Percentiles rank a stretch among this genome's conserved stretches.
Evolutionary conservation across 2,113 vertebrate genomes (phyloP).

Genomic region (Rhinichthys klamathensis): DNA sequence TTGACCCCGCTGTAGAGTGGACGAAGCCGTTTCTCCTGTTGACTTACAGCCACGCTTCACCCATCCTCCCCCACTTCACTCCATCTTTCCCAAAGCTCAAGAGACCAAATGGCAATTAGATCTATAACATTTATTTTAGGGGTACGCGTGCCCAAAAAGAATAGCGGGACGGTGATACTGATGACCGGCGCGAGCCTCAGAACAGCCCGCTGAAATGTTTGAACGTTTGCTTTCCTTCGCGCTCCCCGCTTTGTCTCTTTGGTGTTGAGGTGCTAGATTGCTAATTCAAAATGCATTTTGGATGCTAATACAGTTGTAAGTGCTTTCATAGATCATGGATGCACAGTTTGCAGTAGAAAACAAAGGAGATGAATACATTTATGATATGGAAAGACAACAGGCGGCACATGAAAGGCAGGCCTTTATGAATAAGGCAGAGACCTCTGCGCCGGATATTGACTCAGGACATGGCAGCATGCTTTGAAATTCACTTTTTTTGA

Average conservation of each 20-base stretch:
- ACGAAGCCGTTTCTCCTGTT: conserved; percentile 72
- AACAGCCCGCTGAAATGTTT: neutral
- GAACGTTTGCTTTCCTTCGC: neutral
- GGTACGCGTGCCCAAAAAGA: conserved; percentile 58
- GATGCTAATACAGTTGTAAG: conserved; percentile 44
- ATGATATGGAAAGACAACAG: conserved; percentile 76
- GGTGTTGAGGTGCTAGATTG: conserved; percentile 18
- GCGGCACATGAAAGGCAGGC: conserved; percentile 60
- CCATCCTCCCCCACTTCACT: conserved; percentile 11
- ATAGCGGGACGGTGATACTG: conserved; percentile 65
- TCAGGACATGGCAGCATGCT: conserved; percentile 77
- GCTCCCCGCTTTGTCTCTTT: conserved; percentile 9
- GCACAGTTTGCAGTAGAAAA: conserved; percentile 46
- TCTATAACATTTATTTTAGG: conserved; percentile 76
- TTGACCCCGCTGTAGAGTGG: conserved; percentile 70
- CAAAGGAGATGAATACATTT: conserved; percentile 76
- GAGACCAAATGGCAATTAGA: conserved; percentile 77
- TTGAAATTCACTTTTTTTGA: conserved; percentile 81
- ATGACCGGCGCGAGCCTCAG: conserved; percentile 3
- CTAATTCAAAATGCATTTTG: conserved; percentile 37
- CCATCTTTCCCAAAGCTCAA: conserved; percentile 31
- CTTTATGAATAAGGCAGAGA: conserved; percentile 78
- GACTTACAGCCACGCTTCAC: conserved; percentile 66
- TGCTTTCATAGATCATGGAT: conserved; percentile 32
- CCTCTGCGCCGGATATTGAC: conserved; percentile 78